These are phyloP conservation scores for Drosophila pallidifrons DNA, from an alignment of 1,140 invertebrate species.

Conservation along the genomic window DNA sequence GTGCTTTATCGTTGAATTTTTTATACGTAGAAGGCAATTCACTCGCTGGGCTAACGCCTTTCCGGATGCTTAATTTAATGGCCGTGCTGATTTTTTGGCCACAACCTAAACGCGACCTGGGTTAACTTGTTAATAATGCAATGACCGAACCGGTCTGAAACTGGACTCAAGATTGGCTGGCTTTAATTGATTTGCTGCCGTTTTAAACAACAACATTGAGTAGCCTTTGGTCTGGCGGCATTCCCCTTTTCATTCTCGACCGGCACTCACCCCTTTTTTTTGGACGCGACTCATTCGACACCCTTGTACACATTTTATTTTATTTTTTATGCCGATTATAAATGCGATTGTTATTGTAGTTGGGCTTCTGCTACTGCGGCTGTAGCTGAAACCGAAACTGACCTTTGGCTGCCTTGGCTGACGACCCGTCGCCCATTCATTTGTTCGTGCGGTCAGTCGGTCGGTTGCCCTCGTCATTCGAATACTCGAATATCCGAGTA, in stretches of 20 bases:
- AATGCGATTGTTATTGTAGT: slow-evolving; percentile 46
- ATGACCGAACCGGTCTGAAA: slow-evolving; percentile 30
- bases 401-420: slow-evolving; percentile 69
- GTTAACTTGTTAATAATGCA: slow-evolving; percentile 59
- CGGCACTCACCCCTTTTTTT: slow-evolving; percentile 40
- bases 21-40: slow-evolving; percentile 38
- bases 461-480: slow-evolving; percentile 27
- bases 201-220: slow-evolving; percentile 42
- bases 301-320: slow-evolving; percentile 45
- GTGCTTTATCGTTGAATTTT: slow-evolving; percentile 55
- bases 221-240: slow-evolving; percentile 30
- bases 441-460: slow-evolving; percentile 75
- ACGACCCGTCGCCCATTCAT: slow-evolving; percentile 54
- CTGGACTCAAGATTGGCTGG: slow-evolving; percentile 24
- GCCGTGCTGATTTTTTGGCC: slow-evolving; percentile 50
- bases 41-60: slow-evolving; percentile 47
- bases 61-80: slow-evolving; percentile 80
- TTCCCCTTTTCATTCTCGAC: slow-evolving; percentile 10
- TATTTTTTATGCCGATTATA: slow-evolving; percentile 34
- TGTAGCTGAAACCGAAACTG: slow-evolving; percentile 66
- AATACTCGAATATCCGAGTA: background rate
- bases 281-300: slow-evolving; percentile 35
- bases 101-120: slow-evolving; percentile 49
- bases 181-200: slow-evolving; percentile 77
- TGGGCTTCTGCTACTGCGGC: slow-evolving; percentile 12